Evolutionary conservation across 2,797 vertebrate genomes (phyloP), one percentile per base, ranked within the genome.

Genomic region (Catamblyrhynchus diadema): DNA sequence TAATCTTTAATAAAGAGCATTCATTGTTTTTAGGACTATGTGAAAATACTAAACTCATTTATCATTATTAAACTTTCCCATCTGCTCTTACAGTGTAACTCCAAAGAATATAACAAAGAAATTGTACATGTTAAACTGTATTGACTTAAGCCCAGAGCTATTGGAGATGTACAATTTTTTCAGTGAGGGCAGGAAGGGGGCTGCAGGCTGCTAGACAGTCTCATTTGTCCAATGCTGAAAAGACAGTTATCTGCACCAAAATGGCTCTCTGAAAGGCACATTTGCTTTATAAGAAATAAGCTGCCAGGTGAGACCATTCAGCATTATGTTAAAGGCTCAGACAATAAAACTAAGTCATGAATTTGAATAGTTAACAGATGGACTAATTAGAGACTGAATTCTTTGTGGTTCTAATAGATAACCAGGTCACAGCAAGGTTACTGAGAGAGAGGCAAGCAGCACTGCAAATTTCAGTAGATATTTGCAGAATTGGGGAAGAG

Each of bases 311-410:
- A 97, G 94, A 93, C 91, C 83, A 86, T 93, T 90, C 93, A 95
- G 91, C 86, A 85, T 94, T 80, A 93, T 93, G 86, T 82, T 92
- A 95, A 87, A 88, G 78, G 83, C 88, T 74, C 88, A 81, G 78
- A 87, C 93, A 92, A 95, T 95, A 92, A 96, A 95, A 86, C 78
- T 61, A 92, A 95, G 92, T 93, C 69, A 89, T 93, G 95, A 95
- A 96, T 97, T 94, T 94, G 93, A 96, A 94, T 94, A 96, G 95
- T 97, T 96, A 96, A 96, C 94, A 95, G 95, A 97, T 96, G 94
- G 96, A 96, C 95, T 97, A 96, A 96, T 96, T 96, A 94, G 86
- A 95, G 92, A 88, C 77, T 18, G 90, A 93, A 88, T 95, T 97
- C 87, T 97, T 96, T 77, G 81, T 92, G 91, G 91, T 93, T 96